A percentile compares a stretch with the other conserved stretches of the same genome.
Conservation (phyloP, 2,888 invertebrate genomes). For the Platynereis dumerilii region DNA sequence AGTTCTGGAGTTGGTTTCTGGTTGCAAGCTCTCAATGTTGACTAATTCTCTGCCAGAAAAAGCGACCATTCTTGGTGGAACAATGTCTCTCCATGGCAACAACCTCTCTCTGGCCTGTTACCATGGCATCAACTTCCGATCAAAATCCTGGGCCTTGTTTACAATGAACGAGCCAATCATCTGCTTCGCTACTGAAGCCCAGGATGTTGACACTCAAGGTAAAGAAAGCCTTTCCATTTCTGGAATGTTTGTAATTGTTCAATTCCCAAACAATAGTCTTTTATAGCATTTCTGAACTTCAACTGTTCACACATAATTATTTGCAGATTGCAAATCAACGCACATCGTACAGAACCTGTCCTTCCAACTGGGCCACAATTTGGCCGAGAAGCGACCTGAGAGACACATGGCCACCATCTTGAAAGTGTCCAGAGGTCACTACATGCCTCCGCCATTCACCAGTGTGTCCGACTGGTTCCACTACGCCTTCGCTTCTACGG, state of each 20-base stretch:
- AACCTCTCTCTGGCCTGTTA: conserved; percentile 95
- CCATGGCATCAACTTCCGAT: conserved; percentile 74
- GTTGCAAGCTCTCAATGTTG: conserved; percentile 74
- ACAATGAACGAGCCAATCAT: conserved; percentile 49
- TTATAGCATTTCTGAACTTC: no score
- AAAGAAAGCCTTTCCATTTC: no score
- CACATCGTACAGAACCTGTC: conserved; percentile 89
- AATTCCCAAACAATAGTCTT: background rate
- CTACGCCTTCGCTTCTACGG: conserved; percentile 92
- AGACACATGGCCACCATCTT: conserved; percentile 91
- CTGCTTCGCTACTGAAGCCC: conserved; percentile 69
- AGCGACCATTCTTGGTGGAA: conserved; percentile 86
- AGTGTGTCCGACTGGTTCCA: conserved; percentile 95
- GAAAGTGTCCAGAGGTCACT: conserved; percentile 86
- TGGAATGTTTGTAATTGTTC: no score
- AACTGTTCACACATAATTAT: no score
- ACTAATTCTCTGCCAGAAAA: conserved; percentile 63
- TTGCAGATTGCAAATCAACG: conserved; percentile 39
- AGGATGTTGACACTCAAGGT: conserved; percentile 69
- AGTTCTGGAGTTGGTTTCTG: conserved; percentile 81
- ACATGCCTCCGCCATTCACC: conserved; percentile 95
- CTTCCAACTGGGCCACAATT: conserved; percentile 81
- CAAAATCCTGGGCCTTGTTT: conserved; percentile 42
- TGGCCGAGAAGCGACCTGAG: conserved; percentile 54
- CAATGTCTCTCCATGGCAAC: conserved; percentile 71